Evolutionary conservation across 2,797 vertebrate genomes (phyloP).

Genomic region (Tenualosa ilisha): DNA sequence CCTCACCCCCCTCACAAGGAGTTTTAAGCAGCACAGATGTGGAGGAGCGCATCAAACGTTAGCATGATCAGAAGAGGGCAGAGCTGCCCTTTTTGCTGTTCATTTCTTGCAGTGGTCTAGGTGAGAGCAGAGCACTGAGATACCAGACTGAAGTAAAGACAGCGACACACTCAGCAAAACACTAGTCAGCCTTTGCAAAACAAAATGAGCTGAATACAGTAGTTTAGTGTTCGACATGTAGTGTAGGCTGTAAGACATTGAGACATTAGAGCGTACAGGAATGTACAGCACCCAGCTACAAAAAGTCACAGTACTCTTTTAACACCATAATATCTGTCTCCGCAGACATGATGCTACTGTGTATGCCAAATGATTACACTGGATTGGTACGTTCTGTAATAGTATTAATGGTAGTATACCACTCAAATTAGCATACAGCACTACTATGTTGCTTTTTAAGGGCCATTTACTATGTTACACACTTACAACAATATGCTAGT

Average conservation of each 20-base stretch:
- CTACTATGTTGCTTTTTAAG: no score
- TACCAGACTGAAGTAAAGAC: not conserved
- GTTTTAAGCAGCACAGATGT: slow-evolving; percentile 73
- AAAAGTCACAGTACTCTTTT: not conserved
- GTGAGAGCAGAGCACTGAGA: not conserved
- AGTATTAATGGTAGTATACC: not conserved
- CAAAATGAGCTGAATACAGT: not conserved
- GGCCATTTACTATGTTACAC: no score
- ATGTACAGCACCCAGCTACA: not conserved
- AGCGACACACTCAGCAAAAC: not conserved
- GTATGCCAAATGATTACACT: not conserved
- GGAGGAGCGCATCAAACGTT: not conserved
- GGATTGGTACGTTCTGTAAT: no score
- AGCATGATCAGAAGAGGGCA: not conserved
- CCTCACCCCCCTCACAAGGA: slow-evolving; percentile 25
- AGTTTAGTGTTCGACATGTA: not conserved
- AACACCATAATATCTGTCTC: not conserved
- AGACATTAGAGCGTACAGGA: not conserved
- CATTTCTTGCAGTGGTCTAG: not conserved
- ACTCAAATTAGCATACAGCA: not conserved
- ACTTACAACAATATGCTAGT: not conserved
- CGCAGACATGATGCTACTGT: not conserved
- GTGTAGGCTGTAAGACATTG: not conserved
- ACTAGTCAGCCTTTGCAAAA: not conserved
- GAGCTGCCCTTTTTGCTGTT: not conserved